Percentiles rank a stretch among this genome's conserved stretches.
These are phyloP conservation scores for Uria aalge DNA, from an alignment of 2,113 vertebrate species.

Conservation along the genomic window DNA sequence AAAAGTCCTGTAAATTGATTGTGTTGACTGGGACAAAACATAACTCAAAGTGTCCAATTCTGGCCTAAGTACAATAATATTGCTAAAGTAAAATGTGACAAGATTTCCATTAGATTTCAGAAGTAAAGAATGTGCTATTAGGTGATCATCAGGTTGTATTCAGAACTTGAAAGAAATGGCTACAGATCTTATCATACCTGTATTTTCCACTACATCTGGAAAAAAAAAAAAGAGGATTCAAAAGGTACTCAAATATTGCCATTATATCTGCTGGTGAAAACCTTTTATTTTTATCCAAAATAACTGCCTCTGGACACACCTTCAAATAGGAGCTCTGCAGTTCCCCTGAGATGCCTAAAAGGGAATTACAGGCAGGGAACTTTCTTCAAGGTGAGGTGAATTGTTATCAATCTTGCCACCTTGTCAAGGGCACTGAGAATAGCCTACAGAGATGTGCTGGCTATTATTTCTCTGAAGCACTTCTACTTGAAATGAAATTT, in stretches of 20 bases:
- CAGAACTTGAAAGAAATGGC: neutral
- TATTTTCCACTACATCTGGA: neutral
- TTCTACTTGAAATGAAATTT: neutral
- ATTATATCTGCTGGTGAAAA: neutral
- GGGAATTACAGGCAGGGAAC: neutral
- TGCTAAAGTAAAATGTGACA: neutral
- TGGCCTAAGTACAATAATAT: neutral
- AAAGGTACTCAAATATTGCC: neutral
- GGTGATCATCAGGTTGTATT: neutral
- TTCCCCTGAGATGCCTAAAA: neutral
- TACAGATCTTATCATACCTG: neutral
- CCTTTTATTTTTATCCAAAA: neutral
- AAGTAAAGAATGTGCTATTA: neutral
- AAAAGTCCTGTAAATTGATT: neutral
- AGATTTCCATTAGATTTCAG: neutral
- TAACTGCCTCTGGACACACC: neutral
- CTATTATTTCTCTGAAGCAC: neutral
- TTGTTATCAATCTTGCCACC: conserved; percentile 4
- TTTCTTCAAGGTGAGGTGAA: neutral
- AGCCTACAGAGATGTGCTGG: neutral
- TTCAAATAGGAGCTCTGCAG: neutral
- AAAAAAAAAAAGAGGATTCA: neutral
- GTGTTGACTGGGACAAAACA: neutral
- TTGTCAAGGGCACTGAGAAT: neutral
- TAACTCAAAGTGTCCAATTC: neutral